Evolutionary conservation across 2,797 vertebrate genomes (phyloP), one percentile per base, ranked within the genome.

Genomic region (Aphelocoma californica): DNA sequence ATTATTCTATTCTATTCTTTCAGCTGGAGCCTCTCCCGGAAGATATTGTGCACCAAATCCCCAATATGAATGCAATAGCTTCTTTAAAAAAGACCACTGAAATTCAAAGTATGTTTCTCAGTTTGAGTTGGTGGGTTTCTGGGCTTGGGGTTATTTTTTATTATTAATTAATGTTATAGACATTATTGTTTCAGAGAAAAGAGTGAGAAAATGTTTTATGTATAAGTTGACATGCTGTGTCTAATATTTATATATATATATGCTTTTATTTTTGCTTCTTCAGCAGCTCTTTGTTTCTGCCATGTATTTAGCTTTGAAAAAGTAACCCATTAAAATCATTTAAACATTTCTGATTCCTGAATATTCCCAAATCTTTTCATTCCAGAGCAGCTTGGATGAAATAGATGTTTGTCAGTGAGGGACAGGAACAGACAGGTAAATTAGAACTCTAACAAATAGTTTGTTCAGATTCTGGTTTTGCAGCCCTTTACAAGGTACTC

Each of bases 101-200:
- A 97, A 98, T 98, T 96, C 98, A 98, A 97, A 98, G 98, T 98
- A 98, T 93, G 98, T 98, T 95, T 96, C 69, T 70, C 82, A 54
- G 47, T 82, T 94, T 87, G 54, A 66, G 34, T 67, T 44, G 51
- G 66, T 87, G 80, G 71, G 72, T 90, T 88, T 71, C 50, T 86
- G 90, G 85, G 75, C 51, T 93, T 90, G 66, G 72, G 72, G 42
- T 66, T 29, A 26, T 81, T 84, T 83, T 74, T 81, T 69, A 24
- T 51, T 80, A 79, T 58, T 86, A 90, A 74, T 81, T 97, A 67
- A 85, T 70, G 26, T 56, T 53, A 57, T 60, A 36, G 89, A 65
- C 38, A 51, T 64, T 58, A 57, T 71, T 57, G 71, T 85, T 95
- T 86, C 34, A 66, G 85, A 81, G 51, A 78, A 89, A 78, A 85